Percentiles rank a stretch among this genome's conserved stretches.
Conservation (phyloP, 2,888 invertebrate genomes). For the Drosophila rellima region DNA sequence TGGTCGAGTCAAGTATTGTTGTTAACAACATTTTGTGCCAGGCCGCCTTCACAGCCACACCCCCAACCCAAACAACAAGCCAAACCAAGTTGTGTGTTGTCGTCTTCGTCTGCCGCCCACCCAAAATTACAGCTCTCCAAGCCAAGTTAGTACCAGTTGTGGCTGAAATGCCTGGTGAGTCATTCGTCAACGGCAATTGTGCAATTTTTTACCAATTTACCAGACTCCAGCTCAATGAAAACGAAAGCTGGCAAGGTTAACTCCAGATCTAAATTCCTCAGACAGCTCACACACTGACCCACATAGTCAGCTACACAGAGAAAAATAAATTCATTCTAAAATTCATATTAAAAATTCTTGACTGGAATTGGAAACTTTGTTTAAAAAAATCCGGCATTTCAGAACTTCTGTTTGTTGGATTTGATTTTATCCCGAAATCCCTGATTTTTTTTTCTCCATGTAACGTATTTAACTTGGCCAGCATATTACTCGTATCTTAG, state of each 20-base stretch:
- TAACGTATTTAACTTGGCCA: conserved; percentile 7
- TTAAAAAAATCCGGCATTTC: too few relatives aligned
- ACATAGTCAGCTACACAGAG: conserved; percentile 9
- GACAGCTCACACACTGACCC: conserved; percentile 58
- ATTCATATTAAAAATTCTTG: too few relatives aligned
- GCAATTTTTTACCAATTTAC: conserved; percentile 58
- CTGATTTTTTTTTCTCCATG: too few relatives aligned
- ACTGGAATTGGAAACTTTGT: too few relatives aligned
- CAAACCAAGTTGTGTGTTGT: conserved; percentile 23
- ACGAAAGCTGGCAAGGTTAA: conserved; percentile 73
- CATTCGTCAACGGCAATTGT: conserved; percentile 56
- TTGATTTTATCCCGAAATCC: too few relatives aligned
- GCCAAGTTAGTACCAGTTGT: conserved; percentile 45
- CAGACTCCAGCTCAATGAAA: conserved; percentile 57
- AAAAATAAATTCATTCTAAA: too few relatives aligned
- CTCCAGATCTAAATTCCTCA: conserved; percentile 30
- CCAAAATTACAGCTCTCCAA: conserved; percentile 27
- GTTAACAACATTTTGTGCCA: conserved; percentile 41
- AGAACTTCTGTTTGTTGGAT: too few relatives aligned
- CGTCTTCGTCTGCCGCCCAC: conserved; percentile 42
- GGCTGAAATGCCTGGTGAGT: conserved; percentile 48
- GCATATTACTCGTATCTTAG: conserved; percentile 1
- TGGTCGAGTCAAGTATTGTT: conserved; percentile 57
- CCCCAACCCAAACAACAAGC: conserved; percentile 32
- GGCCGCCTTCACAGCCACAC: conserved; percentile 56